Percentiles rank a stretch among this genome's conserved stretches.
Conservation (phyloP, 2,113 vertebrate species). For the Microcebus ravelobensis region DNA sequence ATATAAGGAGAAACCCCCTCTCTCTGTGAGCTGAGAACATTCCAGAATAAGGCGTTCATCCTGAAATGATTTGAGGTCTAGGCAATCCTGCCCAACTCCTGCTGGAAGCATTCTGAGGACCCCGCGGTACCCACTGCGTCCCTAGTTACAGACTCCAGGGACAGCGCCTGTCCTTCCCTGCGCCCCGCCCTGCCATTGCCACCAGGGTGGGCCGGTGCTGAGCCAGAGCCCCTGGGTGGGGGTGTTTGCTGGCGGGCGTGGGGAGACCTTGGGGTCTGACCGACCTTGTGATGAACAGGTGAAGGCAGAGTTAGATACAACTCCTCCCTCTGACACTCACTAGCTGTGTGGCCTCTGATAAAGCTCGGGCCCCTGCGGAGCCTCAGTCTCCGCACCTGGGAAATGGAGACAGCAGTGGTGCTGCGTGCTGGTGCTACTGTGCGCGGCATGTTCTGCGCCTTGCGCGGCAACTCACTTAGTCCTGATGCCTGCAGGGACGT, state of each 20-base stretch:
- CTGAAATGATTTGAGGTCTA: background rate
- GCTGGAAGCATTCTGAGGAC: background rate
- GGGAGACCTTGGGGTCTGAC: background rate
- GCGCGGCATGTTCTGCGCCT: accelerated
- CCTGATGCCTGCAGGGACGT: background rate
- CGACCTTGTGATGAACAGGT: background rate
- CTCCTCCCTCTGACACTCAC: background rate
- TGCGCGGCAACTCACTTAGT: accelerated
- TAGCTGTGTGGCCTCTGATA: background rate
- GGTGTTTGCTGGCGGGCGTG: accelerated
- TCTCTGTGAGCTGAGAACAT: background rate
- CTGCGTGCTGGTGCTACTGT: background rate
- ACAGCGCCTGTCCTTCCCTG: background rate
- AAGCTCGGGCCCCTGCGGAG: background rate
- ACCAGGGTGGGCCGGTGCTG: background rate
- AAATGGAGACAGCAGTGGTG: background rate
- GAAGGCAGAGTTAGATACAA: background rate
- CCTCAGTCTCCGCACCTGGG: background rate
- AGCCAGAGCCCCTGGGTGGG: accelerated
- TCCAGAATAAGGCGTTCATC: background rate
- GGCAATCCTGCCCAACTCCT: background rate
- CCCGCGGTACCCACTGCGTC: background rate
- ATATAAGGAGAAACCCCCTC: background rate
- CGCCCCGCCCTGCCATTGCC: background rate
- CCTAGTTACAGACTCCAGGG: background rate